Base-by-base conservation (phyloP, 2,888 invertebrate genomes). In the Carabus problematicus region DNA sequence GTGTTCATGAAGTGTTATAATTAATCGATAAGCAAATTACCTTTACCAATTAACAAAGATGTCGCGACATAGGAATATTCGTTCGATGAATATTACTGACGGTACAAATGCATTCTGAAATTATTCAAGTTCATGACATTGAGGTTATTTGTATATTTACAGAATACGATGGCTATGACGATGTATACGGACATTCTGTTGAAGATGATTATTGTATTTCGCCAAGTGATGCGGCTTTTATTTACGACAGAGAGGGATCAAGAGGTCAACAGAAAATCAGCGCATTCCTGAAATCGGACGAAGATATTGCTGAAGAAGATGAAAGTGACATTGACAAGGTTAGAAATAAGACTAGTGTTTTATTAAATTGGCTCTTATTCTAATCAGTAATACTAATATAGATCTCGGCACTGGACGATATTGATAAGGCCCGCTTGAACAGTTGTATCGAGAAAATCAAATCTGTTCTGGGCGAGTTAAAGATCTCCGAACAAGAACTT, bases 151-250 rank as follows among this genome's bases (percentile, higher is more conserved):
- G 14, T 59, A 60, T 70, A 67, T 70, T 64, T 83, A 40, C 77
- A 91, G 97, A 97, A 77, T 96, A 93, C 79, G 96, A 96, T 77
- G 91, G 89, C 12, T 93, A 93, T 76, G 94, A 95, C 77, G 95
- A 94, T 84, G 88, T 94, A 70, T 97, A 95, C 80, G 97, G 97
- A 9, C 93, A 94, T 81, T 97, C 97, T 1, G 91, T 96, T 49
- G 97, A 97, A 82, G 97, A 97, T 78, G 95, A 95, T 79, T 92
- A 89, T 81, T 92, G 91, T 78, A 89, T 95, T 76, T 97, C 97
- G 11, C 96, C 97, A 1, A 92, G 92, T 78, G 94, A 95, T 84
- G 85, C 89, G 45, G 87, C 89, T 70, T 97, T 94, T 84, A 85
- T 96, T 78, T 97, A 89, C 78, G 94, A 96, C 78, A 87, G 96